Evolutionary conservation across 2,113 vertebrate genomes (phyloP).

Genomic region (Rhizomys pruinosus): DNA sequence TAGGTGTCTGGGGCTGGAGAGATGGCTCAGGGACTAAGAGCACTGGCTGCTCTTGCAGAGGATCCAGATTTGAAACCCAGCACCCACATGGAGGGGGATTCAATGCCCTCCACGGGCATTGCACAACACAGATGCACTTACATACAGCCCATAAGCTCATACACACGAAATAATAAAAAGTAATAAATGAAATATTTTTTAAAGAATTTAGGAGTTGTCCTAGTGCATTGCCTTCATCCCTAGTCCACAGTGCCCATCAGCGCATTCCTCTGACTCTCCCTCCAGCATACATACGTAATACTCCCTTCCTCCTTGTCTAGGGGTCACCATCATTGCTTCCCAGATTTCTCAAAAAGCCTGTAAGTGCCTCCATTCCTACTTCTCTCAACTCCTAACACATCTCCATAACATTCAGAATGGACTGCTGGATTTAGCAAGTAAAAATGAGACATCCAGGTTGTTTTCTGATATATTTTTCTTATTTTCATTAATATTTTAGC

Average conservation of each 20-base stretch:
- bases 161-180: too few species aligned
- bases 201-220: too few species aligned
- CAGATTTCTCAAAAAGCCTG: conserved; percentile 2
- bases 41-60: too few species aligned
- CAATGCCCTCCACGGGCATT: too few species aligned
- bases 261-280: background rate
- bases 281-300: background rate
- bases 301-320: background rate
- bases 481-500: background rate
- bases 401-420: background rate
- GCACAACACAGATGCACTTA: too few species aligned
- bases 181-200: too few species aligned
- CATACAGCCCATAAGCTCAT: too few species aligned
- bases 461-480: background rate
- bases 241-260: background rate
- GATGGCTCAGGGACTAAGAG: too few species aligned
- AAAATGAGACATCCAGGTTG: background rate
- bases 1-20: background rate
- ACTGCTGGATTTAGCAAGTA: conserved; percentile 29
- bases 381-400: background rate
- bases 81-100: too few species aligned
- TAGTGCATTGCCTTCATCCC: background rate
- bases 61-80: too few species aligned
- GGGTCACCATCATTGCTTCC: background rate
- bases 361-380: background rate